These are phyloP conservation scores for Antechinus stuartii DNA, from an alignment of 2,113 vertebrate species.

Conservation along the genomic window DNA sequence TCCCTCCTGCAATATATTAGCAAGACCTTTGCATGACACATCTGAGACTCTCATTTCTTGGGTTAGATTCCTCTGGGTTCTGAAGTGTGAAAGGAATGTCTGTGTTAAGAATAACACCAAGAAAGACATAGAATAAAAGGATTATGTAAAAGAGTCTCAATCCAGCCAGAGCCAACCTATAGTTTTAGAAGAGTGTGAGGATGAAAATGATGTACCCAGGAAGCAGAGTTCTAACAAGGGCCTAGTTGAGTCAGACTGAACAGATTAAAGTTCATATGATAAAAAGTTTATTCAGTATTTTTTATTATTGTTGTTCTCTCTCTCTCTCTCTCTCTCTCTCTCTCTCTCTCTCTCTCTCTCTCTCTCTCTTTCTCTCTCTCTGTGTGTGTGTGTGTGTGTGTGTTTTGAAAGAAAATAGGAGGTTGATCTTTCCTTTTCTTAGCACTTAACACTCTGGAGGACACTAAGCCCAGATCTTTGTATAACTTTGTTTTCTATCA, in stretches of 20 bases:
- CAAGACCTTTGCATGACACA: not conserved
- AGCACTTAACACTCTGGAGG: not conserved
- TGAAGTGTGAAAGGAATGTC: not conserved
- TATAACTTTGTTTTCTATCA: not conserved
- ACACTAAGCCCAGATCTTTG: not conserved
- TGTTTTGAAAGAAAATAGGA: not conserved
- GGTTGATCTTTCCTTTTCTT: not conserved
- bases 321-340: too few species aligned
- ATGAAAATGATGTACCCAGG: not conserved
- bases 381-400: not conserved
- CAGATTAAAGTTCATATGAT: not conserved
- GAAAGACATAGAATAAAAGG: too few species aligned
- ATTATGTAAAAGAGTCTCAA: too few species aligned
- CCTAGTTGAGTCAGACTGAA: not conserved
- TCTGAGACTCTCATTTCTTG: not conserved
- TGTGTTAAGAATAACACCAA: too few species aligned
- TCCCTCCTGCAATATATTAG: not conserved
- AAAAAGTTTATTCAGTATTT: not conserved
- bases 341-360: too few species aligned
- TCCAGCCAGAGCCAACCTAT: not conserved
- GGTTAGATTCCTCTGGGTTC: not conserved
- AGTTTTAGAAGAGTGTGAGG: not conserved
- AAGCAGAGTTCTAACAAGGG: not conserved
- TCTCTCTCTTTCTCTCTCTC: too few species aligned
- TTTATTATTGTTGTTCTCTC: not conserved